Conservation (phyloP, 2,888 invertebrate species). For the Elegia similella region DNA sequence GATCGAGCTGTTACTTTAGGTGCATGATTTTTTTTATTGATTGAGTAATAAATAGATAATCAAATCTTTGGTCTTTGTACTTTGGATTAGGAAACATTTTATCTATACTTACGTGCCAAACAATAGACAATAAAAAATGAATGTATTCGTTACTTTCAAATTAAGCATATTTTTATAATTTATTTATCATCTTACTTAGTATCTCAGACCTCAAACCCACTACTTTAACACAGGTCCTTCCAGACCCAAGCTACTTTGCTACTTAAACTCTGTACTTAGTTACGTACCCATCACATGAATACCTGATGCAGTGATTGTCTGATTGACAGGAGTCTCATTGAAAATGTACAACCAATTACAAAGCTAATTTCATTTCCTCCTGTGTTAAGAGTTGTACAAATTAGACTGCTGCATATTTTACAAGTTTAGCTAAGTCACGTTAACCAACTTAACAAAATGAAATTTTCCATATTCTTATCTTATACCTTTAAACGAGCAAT, state of each 20-base stretch:
- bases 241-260: too few relatives aligned
- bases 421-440: not conserved
- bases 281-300: too few relatives aligned
- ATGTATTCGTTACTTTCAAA: slow-evolving; percentile 19
- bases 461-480: too few relatives aligned
- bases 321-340: slow-evolving; percentile 43
- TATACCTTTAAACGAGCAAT: too few relatives aligned
- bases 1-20: too few relatives aligned
- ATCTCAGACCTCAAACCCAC: not conserved
- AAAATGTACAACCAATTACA: slow-evolving; percentile 43
- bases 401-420: slow-evolving; percentile 11
- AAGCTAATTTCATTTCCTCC: not conserved
- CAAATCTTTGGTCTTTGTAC: too few relatives aligned
- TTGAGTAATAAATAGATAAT: too few relatives aligned
- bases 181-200: too few relatives aligned
- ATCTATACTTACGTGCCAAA: slow-evolving; percentile 20
- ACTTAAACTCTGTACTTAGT: too few relatives aligned
- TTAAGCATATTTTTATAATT: not conserved
- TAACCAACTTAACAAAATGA: not conserved
- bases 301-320: slow-evolving; percentile 25
- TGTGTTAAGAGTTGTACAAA: not conserved
- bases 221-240: too few relatives aligned
- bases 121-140: slow-evolving; percentile 15
- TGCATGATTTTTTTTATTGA: too few relatives aligned
- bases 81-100: too few relatives aligned